These are phyloP conservation scores for Micrasema longulum DNA, from an alignment of 1,140 invertebrate species.

Conservation along the genomic window DNA sequence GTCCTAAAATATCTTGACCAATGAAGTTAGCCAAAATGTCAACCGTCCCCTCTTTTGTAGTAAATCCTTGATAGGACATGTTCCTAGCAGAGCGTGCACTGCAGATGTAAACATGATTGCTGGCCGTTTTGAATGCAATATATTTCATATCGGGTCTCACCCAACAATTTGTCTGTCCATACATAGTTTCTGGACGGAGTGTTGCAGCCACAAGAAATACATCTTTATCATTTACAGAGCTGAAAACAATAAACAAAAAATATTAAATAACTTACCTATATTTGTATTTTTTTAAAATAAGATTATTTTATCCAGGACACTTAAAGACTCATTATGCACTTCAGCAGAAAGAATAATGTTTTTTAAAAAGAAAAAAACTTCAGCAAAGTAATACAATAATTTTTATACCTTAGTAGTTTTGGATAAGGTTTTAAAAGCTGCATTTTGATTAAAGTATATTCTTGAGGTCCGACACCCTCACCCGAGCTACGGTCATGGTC, in stretches of 20 bases:
- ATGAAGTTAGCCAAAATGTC: conserved; percentile 76
- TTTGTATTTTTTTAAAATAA: no score
- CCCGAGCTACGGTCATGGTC: conserved; percentile 97
- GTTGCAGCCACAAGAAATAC: conserved; percentile 97
- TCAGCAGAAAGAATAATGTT: no score
- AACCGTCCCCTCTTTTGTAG: conserved; percentile 83
- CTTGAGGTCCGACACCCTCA: conserved; percentile 97
- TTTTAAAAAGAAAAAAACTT: background rate
- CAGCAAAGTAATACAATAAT: no score
- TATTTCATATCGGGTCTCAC: conserved; percentile 95
- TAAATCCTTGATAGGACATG: conserved; percentile 96
- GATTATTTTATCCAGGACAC: no score
- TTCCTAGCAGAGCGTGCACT: conserved; percentile 91
- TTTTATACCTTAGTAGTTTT: conserved; percentile 73
- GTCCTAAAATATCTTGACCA: conserved; percentile 85
- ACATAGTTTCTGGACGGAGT: conserved; percentile 98
- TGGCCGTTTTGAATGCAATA: conserved; percentile 82
- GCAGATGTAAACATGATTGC: conserved; percentile 88
- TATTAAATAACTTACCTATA: background rate
- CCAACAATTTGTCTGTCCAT: conserved; percentile 99
- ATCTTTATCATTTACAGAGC: conserved; percentile 62
- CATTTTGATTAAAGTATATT: conserved; percentile 98
- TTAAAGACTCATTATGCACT: no score
- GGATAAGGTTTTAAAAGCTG: conserved; percentile 83
- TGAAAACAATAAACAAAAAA: conserved; percentile 24